Percentiles rank a stretch among this genome's conserved stretches.
Conservation (phyloP, 2,797 vertebrate genomes). For the Luscinia luscinia region DNA sequence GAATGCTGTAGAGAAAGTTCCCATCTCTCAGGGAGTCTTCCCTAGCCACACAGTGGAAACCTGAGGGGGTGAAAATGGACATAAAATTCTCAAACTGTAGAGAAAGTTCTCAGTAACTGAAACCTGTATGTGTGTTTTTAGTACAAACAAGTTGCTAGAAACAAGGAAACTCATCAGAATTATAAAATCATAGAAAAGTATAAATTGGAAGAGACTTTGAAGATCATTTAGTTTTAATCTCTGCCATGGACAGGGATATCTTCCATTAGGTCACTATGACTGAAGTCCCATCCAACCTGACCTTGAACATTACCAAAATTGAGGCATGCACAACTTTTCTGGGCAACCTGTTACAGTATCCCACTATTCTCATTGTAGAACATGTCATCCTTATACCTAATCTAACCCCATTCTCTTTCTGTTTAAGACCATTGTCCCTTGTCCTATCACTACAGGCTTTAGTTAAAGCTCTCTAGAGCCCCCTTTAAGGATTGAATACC, state of each 20-base stretch:
- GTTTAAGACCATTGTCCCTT: background rate
- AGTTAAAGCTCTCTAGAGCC: background rate
- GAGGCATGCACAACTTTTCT: background rate
- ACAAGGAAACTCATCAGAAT: background rate
- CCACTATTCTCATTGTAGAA: background rate
- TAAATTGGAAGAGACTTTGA: background rate
- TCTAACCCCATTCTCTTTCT: background rate
- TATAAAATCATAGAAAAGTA: background rate
- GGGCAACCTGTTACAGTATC: background rate
- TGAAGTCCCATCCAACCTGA: background rate
- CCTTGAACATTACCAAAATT: background rate
- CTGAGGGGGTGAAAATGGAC: background rate
- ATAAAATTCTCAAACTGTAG: background rate
- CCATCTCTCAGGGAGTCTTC: background rate
- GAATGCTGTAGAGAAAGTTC: background rate
- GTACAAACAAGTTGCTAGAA: background rate
- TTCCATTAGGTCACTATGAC: background rate
- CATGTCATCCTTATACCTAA: background rate
- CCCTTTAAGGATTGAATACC: accelerated
- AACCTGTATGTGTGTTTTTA: background rate
- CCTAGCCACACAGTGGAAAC: background rate
- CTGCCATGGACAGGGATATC: background rate
- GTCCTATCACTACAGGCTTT: background rate
- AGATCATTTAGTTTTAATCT: background rate
- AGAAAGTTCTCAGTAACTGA: background rate